phyloP scores from a whole-genome alignment of 2,113 vertebrate genomes.

The Callionymus lyra region DNA sequence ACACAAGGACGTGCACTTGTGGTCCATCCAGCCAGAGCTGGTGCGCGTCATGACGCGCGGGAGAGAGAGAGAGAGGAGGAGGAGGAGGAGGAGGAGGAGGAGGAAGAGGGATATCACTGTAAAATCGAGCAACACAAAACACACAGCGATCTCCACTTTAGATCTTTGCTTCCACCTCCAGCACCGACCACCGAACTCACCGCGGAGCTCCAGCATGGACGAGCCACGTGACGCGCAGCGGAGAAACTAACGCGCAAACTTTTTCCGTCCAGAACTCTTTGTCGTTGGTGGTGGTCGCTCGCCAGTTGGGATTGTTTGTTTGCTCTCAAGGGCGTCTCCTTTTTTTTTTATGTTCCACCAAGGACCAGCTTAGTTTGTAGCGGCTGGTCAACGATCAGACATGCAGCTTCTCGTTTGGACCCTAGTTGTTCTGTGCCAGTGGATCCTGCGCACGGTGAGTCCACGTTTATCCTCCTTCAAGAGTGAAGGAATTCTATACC shows the following conservation, averaged over 20 bases:
- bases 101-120: slow-evolving; percentile 3
- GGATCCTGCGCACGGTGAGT: slow-evolving; percentile 69
- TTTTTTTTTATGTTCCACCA: slow-evolving; percentile 59
- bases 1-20: slow-evolving; percentile 20
- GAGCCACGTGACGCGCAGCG: slow-evolving; percentile 49
- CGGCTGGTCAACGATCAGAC: slow-evolving; percentile 55
- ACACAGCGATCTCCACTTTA: slow-evolving; percentile 16
- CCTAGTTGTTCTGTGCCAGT: slow-evolving; percentile 64
- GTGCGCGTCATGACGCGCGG: slow-evolving; percentile 37
- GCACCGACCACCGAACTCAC: slow-evolving; percentile 11
- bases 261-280: slow-evolving; percentile 15
- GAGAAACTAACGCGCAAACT: slow-evolving; percentile 48
- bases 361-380: slow-evolving; percentile 57
- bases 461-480: too few relatives aligned
- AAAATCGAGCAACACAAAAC: neutral
- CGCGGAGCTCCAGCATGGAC: slow-evolving; percentile 49
- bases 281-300: slow-evolving; percentile 32
- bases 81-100: slow-evolving; percentile 12
- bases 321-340: slow-evolving; percentile 26
- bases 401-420: slow-evolving; percentile 73
- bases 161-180: slow-evolving; percentile 47
- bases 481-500: too few relatives aligned
- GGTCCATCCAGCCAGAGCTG: slow-evolving; percentile 18
- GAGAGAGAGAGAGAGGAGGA: neutral
- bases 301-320: slow-evolving; percentile 41